Evolutionary conservation across 2,113 vertebrate species (phyloP), one percentile per base, ranked within the genome.

Genomic region (Ctenomys sociabilis): DNA sequence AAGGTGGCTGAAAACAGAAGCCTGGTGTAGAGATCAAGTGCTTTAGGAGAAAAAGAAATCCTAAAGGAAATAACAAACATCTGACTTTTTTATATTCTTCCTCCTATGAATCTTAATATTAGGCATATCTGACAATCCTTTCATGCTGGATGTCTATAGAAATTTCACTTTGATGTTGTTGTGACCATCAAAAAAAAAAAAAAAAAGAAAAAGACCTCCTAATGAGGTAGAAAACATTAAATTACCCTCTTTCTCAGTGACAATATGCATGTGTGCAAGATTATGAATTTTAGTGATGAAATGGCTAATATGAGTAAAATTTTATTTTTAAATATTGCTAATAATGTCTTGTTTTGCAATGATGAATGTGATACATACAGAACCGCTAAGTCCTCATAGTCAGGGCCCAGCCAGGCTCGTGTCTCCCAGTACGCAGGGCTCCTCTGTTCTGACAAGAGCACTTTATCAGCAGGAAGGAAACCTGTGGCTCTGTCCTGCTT

Each of bases 241-340:
- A 61, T 73, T 22, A 16, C 11, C 21, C 0, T 87, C 19, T 78
- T 83, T 89, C 49, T 83, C 3, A 11, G 16, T 96, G 4, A 37
- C 92, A 93, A 90, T 57, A 24, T 61, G 80, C 87, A 61, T 40
- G 85, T 30, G 72, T 54, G 19, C 63, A 24, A 64, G 4, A 10
- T 93, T 80, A 81, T 91, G 91, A 35, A 59, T 75, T 93, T 59
- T 84, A 80, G 68, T 63, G 45, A 86, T 75, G 22, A 95, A 61
- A 30, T 0, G 59, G 30, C 68, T 66, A 37, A 28, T 45, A 68
- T 49, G 57, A 93, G 2, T 35, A 66, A 90, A 5, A 72, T 26
- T 26, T 95, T 78, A 11, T 85, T 24, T 85, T 93, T 68, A 85
- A 66, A 73, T 37, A 32, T 49, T 37, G 22, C 49, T 37, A 85